Percentiles rank a stretch among this genome's conserved stretches.
These are phyloP conservation scores for Nephila pilipes DNA, from an alignment of 1,140 invertebrate species.

Conservation along the genomic window DNA sequence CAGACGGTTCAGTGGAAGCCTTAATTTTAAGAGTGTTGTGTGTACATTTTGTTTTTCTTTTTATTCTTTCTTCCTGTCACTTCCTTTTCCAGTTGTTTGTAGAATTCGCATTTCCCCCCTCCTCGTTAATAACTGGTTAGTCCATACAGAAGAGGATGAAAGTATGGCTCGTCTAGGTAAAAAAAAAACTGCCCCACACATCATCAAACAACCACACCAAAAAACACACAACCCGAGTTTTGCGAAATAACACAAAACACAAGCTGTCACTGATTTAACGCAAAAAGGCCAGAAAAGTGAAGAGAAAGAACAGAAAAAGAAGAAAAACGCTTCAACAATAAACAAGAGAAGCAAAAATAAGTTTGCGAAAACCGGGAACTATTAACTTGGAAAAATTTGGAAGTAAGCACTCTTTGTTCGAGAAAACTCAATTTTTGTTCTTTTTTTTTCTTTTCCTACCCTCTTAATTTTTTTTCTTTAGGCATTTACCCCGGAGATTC, in stretches of 20 bases:
- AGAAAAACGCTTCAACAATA: conserved; percentile 4
- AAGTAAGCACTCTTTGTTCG: conserved; percentile 40
- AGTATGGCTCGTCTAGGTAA: not conserved
- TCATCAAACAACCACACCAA: conserved; percentile 13
- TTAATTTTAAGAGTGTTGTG: not conserved
- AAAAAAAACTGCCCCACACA: not conserved
- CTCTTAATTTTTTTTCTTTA: not conserved
- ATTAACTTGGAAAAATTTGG: not conserved
- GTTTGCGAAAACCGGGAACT: conserved; percentile 19
- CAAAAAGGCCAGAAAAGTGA: not conserved
- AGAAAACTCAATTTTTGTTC: conserved; percentile 42
- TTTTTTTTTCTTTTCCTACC: not conserved
- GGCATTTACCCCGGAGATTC: not conserved
- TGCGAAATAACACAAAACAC: conserved; percentile 22
- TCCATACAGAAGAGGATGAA: not conserved
- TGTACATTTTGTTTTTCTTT: not conserved
- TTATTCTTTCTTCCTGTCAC: not conserved
- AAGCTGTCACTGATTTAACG: not conserved
- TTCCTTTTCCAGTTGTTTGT: conserved; percentile 13
- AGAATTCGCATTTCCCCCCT: not conserved
- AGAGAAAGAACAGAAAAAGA: not conserved
- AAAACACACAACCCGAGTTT: not conserved
- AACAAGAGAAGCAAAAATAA: not conserved
- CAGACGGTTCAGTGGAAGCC: not conserved
- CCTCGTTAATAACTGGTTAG: not conserved